phyloP scores from a whole-genome alignment of 2,113 vertebrate genomes.

The Dryoscopus gambensis region DNA sequence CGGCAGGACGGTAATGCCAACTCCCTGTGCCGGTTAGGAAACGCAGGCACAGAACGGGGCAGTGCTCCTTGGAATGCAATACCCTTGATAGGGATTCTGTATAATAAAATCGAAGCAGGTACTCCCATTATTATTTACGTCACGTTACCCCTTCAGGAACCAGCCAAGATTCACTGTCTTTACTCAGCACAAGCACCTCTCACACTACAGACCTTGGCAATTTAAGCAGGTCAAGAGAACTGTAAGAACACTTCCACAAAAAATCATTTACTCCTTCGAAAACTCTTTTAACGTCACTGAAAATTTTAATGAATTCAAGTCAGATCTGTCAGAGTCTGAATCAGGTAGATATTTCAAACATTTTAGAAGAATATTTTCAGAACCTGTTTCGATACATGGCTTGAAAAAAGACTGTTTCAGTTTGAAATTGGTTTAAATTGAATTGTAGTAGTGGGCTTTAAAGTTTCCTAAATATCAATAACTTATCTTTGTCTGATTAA shows the following conservation, averaged over 20 bases:
- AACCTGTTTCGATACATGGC: neutral
- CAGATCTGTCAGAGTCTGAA: neutral
- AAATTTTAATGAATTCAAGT: neutral
- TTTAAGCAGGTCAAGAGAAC: neutral
- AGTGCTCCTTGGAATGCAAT: neutral
- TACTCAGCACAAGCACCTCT: neutral
- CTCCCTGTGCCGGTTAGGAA: neutral
- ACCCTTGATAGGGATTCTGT: neutral
- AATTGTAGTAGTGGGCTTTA: neutral
- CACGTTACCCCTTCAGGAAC: neutral
- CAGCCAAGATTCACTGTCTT: neutral
- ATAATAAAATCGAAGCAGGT: fast-evolving
- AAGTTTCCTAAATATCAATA: neutral
- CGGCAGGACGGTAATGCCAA: neutral
- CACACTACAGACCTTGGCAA: neutral
- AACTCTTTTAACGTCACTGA: neutral
- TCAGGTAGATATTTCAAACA: neutral
- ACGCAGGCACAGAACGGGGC: neutral
- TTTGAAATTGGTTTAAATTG: neutral
- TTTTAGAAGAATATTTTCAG: neutral
- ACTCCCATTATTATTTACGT: neutral
- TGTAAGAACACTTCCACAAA: neutral
- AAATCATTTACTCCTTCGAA: neutral
- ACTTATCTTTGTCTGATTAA: neutral
- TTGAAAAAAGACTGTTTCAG: neutral